A percentile compares a stretch with the other conserved stretches of the same genome.
Evolutionary conservation across 2,113 vertebrate genomes (phyloP).

Genomic region (Monopterus albus): DNA sequence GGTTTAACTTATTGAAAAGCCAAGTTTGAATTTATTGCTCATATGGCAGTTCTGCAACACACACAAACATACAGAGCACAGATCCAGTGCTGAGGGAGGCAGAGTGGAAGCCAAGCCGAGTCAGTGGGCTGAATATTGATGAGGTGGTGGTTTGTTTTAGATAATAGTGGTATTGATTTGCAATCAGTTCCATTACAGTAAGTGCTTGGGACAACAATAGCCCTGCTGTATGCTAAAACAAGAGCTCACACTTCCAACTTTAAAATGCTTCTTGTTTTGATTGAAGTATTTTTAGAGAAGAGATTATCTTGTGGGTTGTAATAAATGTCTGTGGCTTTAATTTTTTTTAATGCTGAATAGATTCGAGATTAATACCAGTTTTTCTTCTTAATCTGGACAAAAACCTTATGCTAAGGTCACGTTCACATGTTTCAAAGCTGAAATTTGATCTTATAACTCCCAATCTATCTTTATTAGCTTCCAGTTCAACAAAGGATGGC

Average conservation of each 20-base stretch:
- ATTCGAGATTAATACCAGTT: no score
- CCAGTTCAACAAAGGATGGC: no score
- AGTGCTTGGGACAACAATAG: not conserved
- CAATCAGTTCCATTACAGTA: constrained; percentile 39
- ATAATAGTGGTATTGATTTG: constrained; percentile 58
- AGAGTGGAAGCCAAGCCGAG: constrained; percentile 19
- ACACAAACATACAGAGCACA: constrained; percentile 5
- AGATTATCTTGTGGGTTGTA: no score
- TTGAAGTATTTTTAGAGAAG: no score
- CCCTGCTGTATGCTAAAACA: not conserved
- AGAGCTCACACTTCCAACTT: not conserved
- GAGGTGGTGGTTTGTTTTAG: constrained; percentile 43
- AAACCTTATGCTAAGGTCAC: no score
- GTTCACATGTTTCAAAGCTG: no score
- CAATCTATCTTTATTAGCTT: no score
- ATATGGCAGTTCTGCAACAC: not conserved
- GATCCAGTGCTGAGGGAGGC: constrained; percentile 25
- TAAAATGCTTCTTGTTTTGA: no score
- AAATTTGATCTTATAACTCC: no score
- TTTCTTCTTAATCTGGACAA: no score
- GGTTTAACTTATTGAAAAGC: constrained; percentile 46
- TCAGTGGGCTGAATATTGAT: constrained; percentile 40
- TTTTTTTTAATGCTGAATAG: no score
- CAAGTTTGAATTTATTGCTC: constrained; percentile 14
- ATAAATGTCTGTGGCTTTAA: no score